phyloP scores from a whole-genome alignment of 2,113 vertebrate genomes.

The Apteryx mantelli region DNA sequence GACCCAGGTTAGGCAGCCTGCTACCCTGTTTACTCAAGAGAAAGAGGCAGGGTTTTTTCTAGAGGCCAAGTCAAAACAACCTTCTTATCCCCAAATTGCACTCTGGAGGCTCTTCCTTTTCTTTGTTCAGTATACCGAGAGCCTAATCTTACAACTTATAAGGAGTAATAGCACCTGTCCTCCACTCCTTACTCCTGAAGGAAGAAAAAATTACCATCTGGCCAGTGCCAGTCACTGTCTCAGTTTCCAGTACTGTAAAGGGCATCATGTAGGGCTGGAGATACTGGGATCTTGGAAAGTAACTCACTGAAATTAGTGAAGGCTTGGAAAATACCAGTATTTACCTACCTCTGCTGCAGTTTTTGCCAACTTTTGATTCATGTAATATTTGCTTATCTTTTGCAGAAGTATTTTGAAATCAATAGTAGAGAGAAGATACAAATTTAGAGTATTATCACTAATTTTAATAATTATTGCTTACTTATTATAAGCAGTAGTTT shows the following conservation, averaged over 20 bases:
- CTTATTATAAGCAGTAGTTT: neutral
- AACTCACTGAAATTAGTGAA: neutral
- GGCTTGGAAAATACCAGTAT: neutral
- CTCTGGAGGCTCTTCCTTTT: neutral
- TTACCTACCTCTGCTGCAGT: neutral
- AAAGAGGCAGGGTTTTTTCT: neutral
- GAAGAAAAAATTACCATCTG: neutral
- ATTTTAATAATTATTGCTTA: neutral
- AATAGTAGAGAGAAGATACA: neutral
- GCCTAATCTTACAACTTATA: neutral
- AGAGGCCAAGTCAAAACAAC: neutral
- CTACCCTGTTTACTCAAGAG: neutral
- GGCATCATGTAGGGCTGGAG: neutral
- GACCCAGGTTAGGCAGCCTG: neutral
- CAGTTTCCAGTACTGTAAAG: neutral
- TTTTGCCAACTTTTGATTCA: neutral
- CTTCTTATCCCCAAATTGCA: neutral
- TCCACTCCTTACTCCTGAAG: neutral
- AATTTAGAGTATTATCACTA: neutral
- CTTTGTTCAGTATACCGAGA: neutral
- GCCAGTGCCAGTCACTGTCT: neutral
- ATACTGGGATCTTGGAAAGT: neutral
- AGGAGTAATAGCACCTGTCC: neutral
- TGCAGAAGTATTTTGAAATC: neutral
- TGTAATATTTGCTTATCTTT: neutral